Base-by-base conservation (phyloP, 2,797 vertebrate genomes). In the Phataginus tricuspis region DNA sequence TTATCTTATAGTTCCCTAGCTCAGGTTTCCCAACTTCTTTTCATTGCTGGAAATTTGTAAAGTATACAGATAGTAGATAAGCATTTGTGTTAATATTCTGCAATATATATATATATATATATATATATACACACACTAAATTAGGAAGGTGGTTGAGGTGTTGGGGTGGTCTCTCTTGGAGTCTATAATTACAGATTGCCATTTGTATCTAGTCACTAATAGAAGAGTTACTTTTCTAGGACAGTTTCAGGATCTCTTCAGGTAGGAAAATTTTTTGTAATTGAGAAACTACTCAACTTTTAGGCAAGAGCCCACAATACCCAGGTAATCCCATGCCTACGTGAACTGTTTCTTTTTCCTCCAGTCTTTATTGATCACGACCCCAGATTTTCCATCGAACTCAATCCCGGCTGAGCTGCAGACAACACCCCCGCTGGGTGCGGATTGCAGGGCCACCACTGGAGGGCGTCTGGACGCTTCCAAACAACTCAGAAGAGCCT, bases 401-500 rank as follows among this genome's bases (percentile, higher is more conserved):
- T 49, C 75, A 19, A n/a, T 23, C 14, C 4, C 14, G n/a, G 13
- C 16, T 9, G n/a, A 49, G 74, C 61, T 84, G 86, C 19, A 34
- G 96, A 93, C 90, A 55, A 69, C 39, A 42, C 34, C 57, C 57
- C 34, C 7, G 63, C 66, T 27, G 86, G 53, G 27, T 98, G 98
- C 94, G 69, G 87, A 78, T 19, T 96, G 75, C 49, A 27, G 69
- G 92, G 69, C 96, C 31, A 97, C 99, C 99, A 99, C 99, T 98
- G 98, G 98, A 99, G 98, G 99, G 99, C 98, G 99, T 98, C 98
- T 97, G 98, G 98, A 98, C 98, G 98, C 99, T 99, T 99, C 98
- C 97, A 96, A 98, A 98, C 87, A 64, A 93, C 91, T 97, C 83
- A 8, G 18, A 90, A 77, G 88, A 23, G n/a, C 68, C 74, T 55